A percentile compares a stretch with the other conserved stretches of the same genome.
Conservation (phyloP, 30 jellyfish, hydroid and myxozoan species). For the Turritopsis dohrnii region DNA sequence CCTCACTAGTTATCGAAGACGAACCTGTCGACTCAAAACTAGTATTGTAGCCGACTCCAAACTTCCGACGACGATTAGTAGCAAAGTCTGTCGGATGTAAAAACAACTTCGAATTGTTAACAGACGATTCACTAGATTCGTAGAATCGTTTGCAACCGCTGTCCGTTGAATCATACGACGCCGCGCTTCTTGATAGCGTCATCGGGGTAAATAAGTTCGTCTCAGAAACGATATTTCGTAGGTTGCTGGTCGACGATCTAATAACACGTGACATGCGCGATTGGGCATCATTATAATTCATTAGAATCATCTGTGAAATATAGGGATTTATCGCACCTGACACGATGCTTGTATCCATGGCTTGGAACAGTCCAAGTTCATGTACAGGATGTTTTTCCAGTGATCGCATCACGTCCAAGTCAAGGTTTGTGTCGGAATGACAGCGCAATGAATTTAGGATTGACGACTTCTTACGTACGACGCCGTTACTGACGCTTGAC, state of each 20-base stretch:
- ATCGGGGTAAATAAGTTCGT: neutral
- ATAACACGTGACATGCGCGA: conserved; percentile 8
- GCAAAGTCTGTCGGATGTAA: conserved; percentile 24
- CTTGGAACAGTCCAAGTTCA: conserved; percentile 60
- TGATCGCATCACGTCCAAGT: neutral
- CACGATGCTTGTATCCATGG: conserved; percentile 60
- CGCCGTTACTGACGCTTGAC: neutral
- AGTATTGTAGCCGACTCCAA: neutral
- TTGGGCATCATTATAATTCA: conserved; percentile 13
- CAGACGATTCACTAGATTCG: conserved; percentile 6
- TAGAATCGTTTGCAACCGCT: neutral
- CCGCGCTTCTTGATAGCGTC: neutral
- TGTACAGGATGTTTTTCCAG: conserved; percentile 39
- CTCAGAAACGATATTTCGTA: neutral
- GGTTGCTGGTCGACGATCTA: neutral
- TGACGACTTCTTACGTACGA: conserved; percentile 3
- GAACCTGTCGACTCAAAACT: conserved; percentile 14
- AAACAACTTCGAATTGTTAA: neutral
- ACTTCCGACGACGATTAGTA: conserved; percentile 1
- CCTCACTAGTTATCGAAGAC: conserved; percentile 33
- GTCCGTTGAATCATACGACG: neutral
- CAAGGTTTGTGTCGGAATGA: neutral
- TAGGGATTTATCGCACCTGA: conserved; percentile 87
- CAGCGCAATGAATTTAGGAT: neutral
- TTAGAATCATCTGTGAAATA: conserved; percentile 30